Percentiles rank a stretch among this genome's conserved stretches.
phyloP scores from a whole-genome alignment of 2,797 vertebrate genomes.

The Anisognathus igniventris region DNA sequence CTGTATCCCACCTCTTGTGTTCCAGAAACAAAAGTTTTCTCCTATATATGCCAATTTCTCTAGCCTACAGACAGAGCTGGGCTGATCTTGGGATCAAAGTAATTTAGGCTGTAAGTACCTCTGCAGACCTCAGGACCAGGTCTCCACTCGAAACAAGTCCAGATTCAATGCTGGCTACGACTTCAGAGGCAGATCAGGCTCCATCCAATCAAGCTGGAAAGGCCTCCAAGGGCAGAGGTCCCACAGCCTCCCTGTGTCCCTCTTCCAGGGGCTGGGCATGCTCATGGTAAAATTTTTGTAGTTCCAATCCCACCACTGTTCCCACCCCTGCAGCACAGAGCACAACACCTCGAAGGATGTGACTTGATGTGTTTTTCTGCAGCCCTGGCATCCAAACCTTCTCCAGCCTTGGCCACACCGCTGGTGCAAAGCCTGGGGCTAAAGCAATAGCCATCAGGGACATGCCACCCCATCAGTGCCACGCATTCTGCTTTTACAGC shows the following conservation, averaged over 20 bases:
- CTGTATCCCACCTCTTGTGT: not conserved
- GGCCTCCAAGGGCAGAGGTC: not conserved
- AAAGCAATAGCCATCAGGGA: fast-evolving
- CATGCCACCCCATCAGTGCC: fast-evolving
- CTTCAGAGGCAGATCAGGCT: not conserved
- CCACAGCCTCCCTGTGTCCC: not conserved
- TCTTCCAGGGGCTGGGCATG: not conserved
- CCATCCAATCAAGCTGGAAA: not conserved
- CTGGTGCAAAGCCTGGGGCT: not conserved
- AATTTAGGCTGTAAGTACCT: not conserved
- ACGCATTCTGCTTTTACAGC: fast-evolving
- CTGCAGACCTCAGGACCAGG: not conserved
- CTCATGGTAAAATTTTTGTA: not conserved
- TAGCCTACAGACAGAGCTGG: not conserved
- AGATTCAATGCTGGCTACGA: not conserved
- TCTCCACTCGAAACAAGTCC: not conserved
- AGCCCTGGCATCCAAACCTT: not conserved
- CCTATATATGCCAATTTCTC: not conserved
- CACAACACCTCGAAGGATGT: fast-evolving
- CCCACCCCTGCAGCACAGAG: not conserved
- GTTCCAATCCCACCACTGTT: not conserved
- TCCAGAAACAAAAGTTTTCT: not conserved
- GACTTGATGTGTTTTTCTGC: not conserved
- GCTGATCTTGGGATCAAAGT: not conserved
- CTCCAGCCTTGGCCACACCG: too few species aligned